Percentiles rank a stretch among this genome's conserved stretches.
Evolutionary conservation across 2,113 vertebrate species (phyloP).

Genomic region (Bungarus multicinctus): DNA sequence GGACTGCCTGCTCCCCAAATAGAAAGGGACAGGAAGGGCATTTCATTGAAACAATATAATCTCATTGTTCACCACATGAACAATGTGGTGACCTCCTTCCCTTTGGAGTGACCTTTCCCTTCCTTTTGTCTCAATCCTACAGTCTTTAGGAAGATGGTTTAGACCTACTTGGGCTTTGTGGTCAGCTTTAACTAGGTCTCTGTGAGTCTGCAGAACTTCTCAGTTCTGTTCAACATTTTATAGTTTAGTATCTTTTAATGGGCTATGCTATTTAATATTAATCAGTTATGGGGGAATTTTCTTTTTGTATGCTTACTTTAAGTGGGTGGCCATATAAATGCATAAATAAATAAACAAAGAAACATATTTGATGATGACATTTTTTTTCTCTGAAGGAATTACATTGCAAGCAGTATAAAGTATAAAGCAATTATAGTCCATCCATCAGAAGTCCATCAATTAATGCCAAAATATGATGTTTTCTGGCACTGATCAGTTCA

Average conservation of each 20-base stretch:
- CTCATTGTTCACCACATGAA: neutral
- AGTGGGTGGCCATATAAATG: neutral
- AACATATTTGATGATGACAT: neutral
- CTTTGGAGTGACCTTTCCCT: neutral
- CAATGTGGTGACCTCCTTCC: neutral
- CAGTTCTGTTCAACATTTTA: neutral
- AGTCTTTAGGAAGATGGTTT: neutral
- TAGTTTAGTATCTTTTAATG: neutral
- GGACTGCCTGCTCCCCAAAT: neutral
- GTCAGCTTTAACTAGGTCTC: neutral
- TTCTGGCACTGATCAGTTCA: neutral
- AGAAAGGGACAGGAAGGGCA: neutral
- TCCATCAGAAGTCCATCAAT: neutral
- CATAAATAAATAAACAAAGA: neutral
- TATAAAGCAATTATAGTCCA: neutral
- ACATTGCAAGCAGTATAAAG: neutral
- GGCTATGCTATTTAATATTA: neutral
- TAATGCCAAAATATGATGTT: neutral
- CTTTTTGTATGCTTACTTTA: neutral
- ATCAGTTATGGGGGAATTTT: neutral
- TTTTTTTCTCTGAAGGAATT: neutral
- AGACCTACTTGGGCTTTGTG: neutral
- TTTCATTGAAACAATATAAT: neutral
- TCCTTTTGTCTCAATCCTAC: neutral
- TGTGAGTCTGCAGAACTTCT: neutral